Evolutionary conservation across 92 coral and sea anemone genomes (phyloP).

Genomic region (Epizoanthus scotinus): DNA sequence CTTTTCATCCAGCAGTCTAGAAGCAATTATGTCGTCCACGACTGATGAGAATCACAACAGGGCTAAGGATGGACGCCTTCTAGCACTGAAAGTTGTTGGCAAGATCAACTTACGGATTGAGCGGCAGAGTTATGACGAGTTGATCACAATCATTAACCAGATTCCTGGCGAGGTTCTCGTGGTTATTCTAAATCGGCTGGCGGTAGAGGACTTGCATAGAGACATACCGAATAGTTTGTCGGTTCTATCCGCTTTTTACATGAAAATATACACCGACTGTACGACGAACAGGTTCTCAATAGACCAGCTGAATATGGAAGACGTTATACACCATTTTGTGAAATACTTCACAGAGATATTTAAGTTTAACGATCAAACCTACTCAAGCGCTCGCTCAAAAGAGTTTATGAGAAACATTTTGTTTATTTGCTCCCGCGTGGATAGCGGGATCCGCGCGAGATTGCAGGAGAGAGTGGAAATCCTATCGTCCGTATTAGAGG

Average conservation of each 20-base stretch:
- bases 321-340: constrained; percentile 69
- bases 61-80: constrained; percentile 65
- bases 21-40: constrained; percentile 31
- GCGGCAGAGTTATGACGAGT: constrained; percentile 75
- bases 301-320: constrained; percentile 58
- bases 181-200: constrained; percentile 71
- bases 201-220: constrained; percentile 70
- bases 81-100: constrained; percentile 83
- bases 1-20: constrained; percentile 18
- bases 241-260: constrained; percentile 69
- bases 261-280: constrained; percentile 68
- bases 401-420: constrained; percentile 71
- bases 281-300: constrained; percentile 65
- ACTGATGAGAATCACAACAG: constrained; percentile 10
- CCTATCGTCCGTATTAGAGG: constrained; percentile 59
- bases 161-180: constrained; percentile 91
- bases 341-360: constrained; percentile 74
- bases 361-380: constrained; percentile 81
- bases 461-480: constrained; percentile 55
- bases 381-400: constrained; percentile 78
- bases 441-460: constrained; percentile 56
- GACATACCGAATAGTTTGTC: constrained; percentile 87
- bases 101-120: constrained; percentile 83
- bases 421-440: constrained; percentile 59
- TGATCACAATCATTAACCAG: constrained; percentile 72